Evolutionary conservation across 2,113 vertebrate species (phyloP).

Genomic region (Cairina moschata): DNA sequence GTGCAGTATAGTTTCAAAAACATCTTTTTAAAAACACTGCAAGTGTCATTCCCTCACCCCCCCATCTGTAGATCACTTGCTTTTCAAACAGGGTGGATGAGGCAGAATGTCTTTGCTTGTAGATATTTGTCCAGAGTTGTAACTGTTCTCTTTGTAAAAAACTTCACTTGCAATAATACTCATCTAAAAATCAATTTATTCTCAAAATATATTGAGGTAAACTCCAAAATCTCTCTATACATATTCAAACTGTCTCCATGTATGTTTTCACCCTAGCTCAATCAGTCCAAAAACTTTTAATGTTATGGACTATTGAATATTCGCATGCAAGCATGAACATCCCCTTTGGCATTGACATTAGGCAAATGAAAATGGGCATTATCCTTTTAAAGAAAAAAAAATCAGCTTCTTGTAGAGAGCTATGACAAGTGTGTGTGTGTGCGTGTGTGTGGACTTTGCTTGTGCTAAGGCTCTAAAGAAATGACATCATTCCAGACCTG

Average conservation of each 20-base stretch:
- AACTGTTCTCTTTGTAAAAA: background rate
- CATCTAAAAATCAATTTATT: background rate
- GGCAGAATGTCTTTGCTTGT: background rate
- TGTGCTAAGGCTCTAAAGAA: background rate
- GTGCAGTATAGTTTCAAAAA: background rate
- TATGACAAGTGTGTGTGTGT: background rate
- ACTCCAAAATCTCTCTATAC: background rate
- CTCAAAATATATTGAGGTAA: background rate
- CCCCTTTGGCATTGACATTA: background rate
- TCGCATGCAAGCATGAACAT: background rate
- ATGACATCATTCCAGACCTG: background rate
- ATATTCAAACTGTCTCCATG: background rate
- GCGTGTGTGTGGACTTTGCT: background rate
- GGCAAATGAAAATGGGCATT: background rate
- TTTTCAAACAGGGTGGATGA: background rate
- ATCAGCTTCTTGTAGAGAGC: background rate
- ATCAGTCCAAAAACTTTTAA: background rate
- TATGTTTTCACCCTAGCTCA: background rate
- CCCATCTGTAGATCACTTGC: background rate
- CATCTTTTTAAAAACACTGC: background rate
- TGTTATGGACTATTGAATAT: background rate
- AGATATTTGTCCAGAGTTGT: background rate
- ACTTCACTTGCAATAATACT: background rate
- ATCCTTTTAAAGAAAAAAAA: background rate
- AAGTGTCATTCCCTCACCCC: too few relatives aligned